Evolutionary conservation across 2,888 invertebrate species (phyloP), one percentile per base, ranked within the genome.

Genomic region (Xestia ashworthii): DNA sequence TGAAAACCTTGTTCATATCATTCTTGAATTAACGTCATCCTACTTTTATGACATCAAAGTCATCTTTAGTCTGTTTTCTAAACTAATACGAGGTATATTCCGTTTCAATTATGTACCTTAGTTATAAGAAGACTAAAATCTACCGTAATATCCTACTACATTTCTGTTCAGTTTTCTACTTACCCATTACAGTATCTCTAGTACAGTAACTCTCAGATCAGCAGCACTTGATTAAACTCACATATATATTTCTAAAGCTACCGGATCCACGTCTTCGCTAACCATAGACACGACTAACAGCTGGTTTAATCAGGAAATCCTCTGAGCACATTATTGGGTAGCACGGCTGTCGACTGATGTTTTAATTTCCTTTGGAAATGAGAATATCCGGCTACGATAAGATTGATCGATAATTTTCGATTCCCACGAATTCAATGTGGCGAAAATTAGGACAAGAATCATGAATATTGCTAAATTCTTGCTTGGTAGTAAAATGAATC

Each of bases 351-450:
- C 48, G 48, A 9, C 22, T 46, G 50, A 58, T 58, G 22, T 58
- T 78, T 78, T 71, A 71, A 78, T 82, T 82, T 82, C 83, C 83
- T 74, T 60, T 69, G 55, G 65, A 82, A 71, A 72, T 82, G 50
- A 74, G 48, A 71, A 74, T 65, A 78, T 78, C 71, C 78, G 65
- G 62, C 14, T 14, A n/a, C 68, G 74, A 65, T 71, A 22, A 38
- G 6, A 69, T 70, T 32, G 5, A 64, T 71, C 6, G n/a, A 73
- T 68, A 53, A 65, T 60, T 58, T 71, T 74, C 55, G 64, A 38
- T 73, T 78, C 82, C 38, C 71, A 82, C 60, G 71, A 38, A 69
- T 71, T 53, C 41, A 12, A 68, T 60, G 32, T 44, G 22, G 46
- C 25, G 5, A 67, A 66, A 67, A 32, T 65, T 38, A 19, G 16